phyloP scores from a whole-genome alignment of 2,888 invertebrate species.

The Busseola fusca region DNA sequence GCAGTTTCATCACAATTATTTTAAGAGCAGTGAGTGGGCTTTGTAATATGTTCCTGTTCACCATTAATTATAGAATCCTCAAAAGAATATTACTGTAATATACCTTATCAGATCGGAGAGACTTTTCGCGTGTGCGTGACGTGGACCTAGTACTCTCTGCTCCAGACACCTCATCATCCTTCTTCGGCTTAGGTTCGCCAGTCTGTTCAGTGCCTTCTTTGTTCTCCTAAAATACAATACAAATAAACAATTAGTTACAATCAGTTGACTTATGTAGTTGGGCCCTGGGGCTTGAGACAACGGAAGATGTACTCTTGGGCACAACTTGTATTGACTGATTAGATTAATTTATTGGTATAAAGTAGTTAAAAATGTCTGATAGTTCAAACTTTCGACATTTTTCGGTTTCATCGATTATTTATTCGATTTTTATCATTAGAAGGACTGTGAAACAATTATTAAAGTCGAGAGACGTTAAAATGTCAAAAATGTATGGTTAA shows the following conservation, averaged over 20 bases:
- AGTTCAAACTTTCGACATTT: too few relatives aligned
- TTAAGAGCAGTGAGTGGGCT: background rate
- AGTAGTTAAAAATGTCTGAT: background rate
- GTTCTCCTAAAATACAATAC: constrained; percentile 72
- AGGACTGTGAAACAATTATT: too few relatives aligned
- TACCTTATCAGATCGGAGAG: constrained; percentile 85
- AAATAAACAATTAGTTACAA: background rate
- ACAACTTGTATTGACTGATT: background rate
- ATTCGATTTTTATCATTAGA: too few relatives aligned
- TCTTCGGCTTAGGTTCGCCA: constrained; percentile 76
- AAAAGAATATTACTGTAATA: background rate
- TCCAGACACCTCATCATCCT: constrained; percentile 83
- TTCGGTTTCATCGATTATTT: too few relatives aligned
- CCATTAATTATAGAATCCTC: background rate
- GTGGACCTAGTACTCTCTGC: constrained; percentile 77
- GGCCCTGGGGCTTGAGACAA: background rate
- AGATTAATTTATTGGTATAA: background rate
- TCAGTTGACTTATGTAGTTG: background rate
- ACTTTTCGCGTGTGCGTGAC: constrained; percentile 80
- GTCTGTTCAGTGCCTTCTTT: constrained; percentile 77
- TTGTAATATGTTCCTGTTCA: background rate
- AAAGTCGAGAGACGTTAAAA: too few relatives aligned
- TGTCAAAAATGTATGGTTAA: too few relatives aligned
- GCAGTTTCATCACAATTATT: background rate
- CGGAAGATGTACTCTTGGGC: background rate